Percentiles rank a stretch among this genome's conserved stretches.
These are phyloP conservation scores for Acanthopleura granulata DNA, from an alignment of 2,888 invertebrate genomes.

Conservation along the genomic window DNA sequence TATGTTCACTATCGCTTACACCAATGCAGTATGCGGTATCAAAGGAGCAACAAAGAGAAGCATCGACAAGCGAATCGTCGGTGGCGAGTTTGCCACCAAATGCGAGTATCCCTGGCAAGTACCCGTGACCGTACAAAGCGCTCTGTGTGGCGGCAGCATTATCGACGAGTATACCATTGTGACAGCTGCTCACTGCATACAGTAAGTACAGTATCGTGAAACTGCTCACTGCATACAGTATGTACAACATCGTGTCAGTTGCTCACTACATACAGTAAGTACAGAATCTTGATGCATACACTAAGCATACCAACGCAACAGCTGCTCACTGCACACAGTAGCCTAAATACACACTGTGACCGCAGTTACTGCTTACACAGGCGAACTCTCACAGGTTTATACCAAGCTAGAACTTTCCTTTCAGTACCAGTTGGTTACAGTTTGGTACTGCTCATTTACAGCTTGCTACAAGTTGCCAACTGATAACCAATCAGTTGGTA, in stretches of 20 bases:
- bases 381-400: no score
- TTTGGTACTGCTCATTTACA: no score
- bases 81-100: slow-evolving; percentile 23
- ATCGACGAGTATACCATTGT: slow-evolving; percentile 29
- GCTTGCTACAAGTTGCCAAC: no score
- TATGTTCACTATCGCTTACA: no score
- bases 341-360: no score
- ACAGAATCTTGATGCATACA: slow-evolving; percentile 1
- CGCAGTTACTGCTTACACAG: no score
- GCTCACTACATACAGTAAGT: background rate
- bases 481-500: no score
- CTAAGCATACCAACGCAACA: no score
- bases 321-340: no score
- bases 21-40: background rate
- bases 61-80: slow-evolving; percentile 47
- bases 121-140: slow-evolving; percentile 20
- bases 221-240: no score
- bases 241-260: background rate
- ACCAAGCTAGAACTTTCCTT: no score
- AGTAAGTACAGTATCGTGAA: slow-evolving; percentile 25
- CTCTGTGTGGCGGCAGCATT: slow-evolving; percentile 30
- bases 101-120: slow-evolving; percentile 34
- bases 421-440: no score
- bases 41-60: background rate
- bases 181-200: slow-evolving; percentile 35